phyloP scores from a whole-genome alignment of 1,140 invertebrate genomes.

The Cephus cinctus region DNA sequence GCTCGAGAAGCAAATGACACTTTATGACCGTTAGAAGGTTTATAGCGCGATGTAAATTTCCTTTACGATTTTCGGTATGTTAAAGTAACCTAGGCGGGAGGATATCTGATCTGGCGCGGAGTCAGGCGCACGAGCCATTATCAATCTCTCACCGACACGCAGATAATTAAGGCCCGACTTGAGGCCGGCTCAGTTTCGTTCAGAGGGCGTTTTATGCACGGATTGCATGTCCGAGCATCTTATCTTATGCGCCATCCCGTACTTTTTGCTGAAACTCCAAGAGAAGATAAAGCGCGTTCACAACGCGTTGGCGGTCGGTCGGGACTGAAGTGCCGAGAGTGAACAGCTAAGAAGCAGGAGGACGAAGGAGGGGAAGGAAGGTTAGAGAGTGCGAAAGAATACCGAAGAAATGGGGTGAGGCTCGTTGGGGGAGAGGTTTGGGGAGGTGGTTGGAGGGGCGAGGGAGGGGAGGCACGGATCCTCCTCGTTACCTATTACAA shows the following conservation, averaged over 20 bases:
- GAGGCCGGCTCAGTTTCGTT: slow-evolving; percentile 20
- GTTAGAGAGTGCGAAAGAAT: not conserved
- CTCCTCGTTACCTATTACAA: too few relatives aligned
- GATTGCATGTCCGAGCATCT: slow-evolving; percentile 46
- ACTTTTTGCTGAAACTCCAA: slow-evolving; percentile 28
- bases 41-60: not conserved
- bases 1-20: too few relatives aligned
- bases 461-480: too few relatives aligned
- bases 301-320: slow-evolving; percentile 22
- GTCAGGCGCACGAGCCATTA: slow-evolving; percentile 23
- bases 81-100: too few relatives aligned
- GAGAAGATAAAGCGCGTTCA: slow-evolving; percentile 29
- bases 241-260: slow-evolving; percentile 42
- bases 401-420: too few relatives aligned
- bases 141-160: slow-evolving; percentile 42
- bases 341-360: too few relatives aligned
- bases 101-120: slow-evolving; percentile 25
- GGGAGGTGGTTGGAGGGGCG: too few relatives aligned
- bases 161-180: slow-evolving; percentile 43
- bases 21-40: not conserved
- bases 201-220: slow-evolving; percentile 39
- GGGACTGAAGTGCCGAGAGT: too few relatives aligned
- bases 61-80: not conserved
- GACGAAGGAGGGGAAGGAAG: not conserved
- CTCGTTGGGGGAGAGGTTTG: too few relatives aligned